Evolutionary conservation across 2,797 vertebrate species (phyloP), one percentile per base, ranked within the genome.

Genomic region (Crocidura indochinensis): DNA sequence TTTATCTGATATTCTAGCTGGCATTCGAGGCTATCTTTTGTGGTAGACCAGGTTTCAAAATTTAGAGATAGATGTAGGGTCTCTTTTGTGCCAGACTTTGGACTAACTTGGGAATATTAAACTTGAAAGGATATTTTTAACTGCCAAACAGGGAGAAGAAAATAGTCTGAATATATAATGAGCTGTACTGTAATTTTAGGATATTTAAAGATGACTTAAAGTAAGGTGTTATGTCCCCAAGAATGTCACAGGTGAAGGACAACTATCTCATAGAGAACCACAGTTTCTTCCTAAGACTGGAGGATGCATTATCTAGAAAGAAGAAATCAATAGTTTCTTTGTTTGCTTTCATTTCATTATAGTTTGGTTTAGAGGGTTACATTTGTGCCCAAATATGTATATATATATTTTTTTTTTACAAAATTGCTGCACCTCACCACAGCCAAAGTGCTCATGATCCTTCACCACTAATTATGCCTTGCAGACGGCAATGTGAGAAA

Each of bases 401-500:
- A n/a, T n/a, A n/a, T n/a, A n/a, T n/a, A n/a, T n/a, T n/a, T 60
- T 17, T 19, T 60, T 19, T 60, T 19, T 60, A 60, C 19, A 60
- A 60, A 60, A 60, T 60, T 20, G 4, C 56, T 60, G 56, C 56
- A 19, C 56, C 4, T 60, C 19, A 60, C 17, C 56, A 20, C 3
- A 60, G 19, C 56, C 56, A 20, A 60, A 60, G 56, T 60, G 17
- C 17, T 20, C 4, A 60, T 20, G 22, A 60, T 7, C 56, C 56
- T 60, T 60, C 56, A 19, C 56, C 56, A 60, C 56, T 93, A 49
- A 72, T 60, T 19, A 77, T 26, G 56, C 46, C 77, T 88, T n/a
- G 22, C 24, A 95, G 75, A 71, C 12, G 60, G 51, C 87, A 38
- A 71, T 90, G 2, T 77, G 78, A 92, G 44, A 82, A 87, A 83